phyloP scores from a whole-genome alignment of 2,797 vertebrate genomes.

The Betta splendens region DNA sequence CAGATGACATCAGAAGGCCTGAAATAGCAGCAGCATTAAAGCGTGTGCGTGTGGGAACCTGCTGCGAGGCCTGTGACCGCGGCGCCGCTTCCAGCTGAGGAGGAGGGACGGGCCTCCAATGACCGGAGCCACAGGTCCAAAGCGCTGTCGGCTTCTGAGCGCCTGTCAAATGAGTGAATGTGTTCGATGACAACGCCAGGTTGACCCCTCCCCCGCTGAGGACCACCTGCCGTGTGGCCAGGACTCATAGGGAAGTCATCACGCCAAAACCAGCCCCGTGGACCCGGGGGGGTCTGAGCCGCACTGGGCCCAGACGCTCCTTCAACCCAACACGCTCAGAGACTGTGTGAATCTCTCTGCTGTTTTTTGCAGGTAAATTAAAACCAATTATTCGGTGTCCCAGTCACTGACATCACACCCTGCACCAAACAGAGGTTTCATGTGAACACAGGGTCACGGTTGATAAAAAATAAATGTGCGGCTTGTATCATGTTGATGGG shows the following conservation, averaged over 20 bases:
- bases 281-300: too few species aligned
- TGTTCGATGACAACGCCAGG: too few species aligned
- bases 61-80: constrained; percentile 54
- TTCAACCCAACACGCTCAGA: too few species aligned
- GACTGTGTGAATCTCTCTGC: too few species aligned
- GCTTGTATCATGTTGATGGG: background rate
- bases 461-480: background rate
- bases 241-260: constrained; percentile 34
- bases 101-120: constrained; percentile 20
- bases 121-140: constrained; percentile 45
- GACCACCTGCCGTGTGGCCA: constrained; percentile 4
- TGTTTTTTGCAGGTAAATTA: too few species aligned
- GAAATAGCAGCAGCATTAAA: constrained; percentile 77
- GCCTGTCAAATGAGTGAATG: too few species aligned
- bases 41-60: constrained; percentile 61
- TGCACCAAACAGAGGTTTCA: too few species aligned
- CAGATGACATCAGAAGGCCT: constrained; percentile 73
- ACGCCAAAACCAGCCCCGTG: too few species aligned
- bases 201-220: background rate
- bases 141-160: constrained; percentile 1
- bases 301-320: too few species aligned
- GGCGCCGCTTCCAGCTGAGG: constrained; percentile 51
- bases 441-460: background rate
- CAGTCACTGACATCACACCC: too few species aligned
- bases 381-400: too few species aligned